Conservation (phyloP, 2,113 vertebrate species). For the Paramormyrops kingsleyae region DNA sequence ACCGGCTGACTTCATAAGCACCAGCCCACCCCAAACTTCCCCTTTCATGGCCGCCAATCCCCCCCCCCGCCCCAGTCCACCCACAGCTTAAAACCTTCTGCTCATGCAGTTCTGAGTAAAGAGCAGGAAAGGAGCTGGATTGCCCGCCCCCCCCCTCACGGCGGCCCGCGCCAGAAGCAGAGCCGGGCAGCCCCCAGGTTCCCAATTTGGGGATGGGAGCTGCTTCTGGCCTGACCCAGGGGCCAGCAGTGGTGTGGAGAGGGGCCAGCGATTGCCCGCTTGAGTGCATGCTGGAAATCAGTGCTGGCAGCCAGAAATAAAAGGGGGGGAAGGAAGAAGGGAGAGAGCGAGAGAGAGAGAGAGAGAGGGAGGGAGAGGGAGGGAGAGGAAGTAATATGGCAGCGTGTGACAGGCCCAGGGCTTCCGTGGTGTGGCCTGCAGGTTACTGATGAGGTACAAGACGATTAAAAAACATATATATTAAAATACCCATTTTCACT, state of each 20-base stretch:
- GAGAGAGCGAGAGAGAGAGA: neutral
- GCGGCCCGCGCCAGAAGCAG: neutral
- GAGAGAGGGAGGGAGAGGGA: neutral
- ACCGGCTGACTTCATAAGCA: neutral
- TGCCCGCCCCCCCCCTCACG: neutral
- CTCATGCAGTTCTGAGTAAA: neutral
- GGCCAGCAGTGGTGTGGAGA: neutral
- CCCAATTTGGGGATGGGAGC: neutral
- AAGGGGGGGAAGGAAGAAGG: constrained; percentile 30
- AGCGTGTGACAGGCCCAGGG: neutral
- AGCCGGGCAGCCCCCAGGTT: neutral
- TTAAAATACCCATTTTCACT: neutral
- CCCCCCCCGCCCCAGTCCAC: neutral
- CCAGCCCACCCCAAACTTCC: neutral
- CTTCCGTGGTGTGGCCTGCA: neutral
- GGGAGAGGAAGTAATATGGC: neutral
- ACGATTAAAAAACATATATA: neutral
- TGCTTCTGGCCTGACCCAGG: neutral
- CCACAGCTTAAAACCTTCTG: neutral
- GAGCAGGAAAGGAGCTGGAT: neutral
- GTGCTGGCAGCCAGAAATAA: constrained; percentile 52
- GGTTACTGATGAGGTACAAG: neutral
- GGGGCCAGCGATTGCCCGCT: constrained; percentile 9
- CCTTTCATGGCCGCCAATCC: neutral
- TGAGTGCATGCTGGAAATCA: constrained; percentile 50